Percentiles rank a stretch among this genome's conserved stretches.
These are phyloP conservation scores for Morpho helenor DNA, from an alignment of 2,888 invertebrate species.

Conservation along the genomic window DNA sequence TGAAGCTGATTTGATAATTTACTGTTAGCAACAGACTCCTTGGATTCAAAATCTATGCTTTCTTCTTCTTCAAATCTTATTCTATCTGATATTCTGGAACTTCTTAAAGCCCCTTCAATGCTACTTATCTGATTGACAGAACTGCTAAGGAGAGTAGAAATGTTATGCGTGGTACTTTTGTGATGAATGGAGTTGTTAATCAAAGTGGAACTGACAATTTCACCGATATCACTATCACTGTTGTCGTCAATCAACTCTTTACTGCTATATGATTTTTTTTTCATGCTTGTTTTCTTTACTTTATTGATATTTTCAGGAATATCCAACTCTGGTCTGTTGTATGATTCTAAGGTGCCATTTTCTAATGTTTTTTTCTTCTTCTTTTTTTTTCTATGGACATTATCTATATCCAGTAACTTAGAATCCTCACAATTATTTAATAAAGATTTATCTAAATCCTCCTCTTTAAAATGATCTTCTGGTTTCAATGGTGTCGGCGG, in stretches of 20 bases:
- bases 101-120: conserved; percentile 15
- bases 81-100: conserved; percentile 45
- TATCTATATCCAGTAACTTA: conserved; percentile 2
- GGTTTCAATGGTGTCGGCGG: not conserved
- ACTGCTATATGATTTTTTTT: not conserved
- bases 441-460: conserved; percentile 2
- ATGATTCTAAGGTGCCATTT: not conserved
- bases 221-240: not conserved
- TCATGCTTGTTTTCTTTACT: not conserved
- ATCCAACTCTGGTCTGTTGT: not conserved
- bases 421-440: conserved; percentile 2
- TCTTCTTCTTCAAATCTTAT: conserved; percentile 51
- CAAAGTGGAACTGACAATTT: conserved; percentile 5
- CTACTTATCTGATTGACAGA: not conserved
- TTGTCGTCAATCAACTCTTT: not conserved
- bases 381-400: conserved; percentile 8
- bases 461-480: conserved; percentile 9
- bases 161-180: not conserved
- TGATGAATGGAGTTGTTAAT: not conserved
- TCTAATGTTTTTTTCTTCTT: conserved; percentile 5
- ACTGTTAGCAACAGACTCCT: conserved; percentile 10
- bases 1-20: conserved; percentile 33
- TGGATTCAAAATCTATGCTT: conserved; percentile 25
- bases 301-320: not conserved
- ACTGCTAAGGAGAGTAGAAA: not conserved